Evolutionary conservation across 2,888 invertebrate genomes (phyloP).

Genomic region (Rhagonycha lutea): DNA sequence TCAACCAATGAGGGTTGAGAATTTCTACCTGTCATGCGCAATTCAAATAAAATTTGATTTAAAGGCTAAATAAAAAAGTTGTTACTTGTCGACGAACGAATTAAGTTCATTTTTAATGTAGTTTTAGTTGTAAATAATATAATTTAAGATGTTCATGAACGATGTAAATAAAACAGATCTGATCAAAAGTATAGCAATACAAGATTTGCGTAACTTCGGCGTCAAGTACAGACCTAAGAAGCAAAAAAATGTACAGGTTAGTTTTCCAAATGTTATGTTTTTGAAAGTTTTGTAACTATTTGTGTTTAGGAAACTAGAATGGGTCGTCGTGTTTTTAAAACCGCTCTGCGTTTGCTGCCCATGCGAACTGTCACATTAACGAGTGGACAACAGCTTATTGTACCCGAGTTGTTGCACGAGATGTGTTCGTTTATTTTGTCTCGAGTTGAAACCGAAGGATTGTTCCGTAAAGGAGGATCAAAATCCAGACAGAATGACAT

Average conservation of each 20-base stretch:
- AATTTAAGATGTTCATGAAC: slow-evolving; percentile 58
- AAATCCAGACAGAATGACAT: slow-evolving; percentile 81
- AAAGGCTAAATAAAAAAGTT: background rate
- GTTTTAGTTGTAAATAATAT: background rate
- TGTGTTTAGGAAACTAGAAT: slow-evolving; percentile 40
- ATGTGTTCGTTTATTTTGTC: slow-evolving; percentile 71
- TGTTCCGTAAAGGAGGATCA: slow-evolving; percentile 89
- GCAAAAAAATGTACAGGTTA: slow-evolving; percentile 59
- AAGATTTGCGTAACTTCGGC: slow-evolving; percentile 70
- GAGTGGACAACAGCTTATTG: slow-evolving; percentile 70
- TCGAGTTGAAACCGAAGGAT: slow-evolving; percentile 76
- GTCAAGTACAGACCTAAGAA: slow-evolving; percentile 75
- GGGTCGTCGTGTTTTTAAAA: slow-evolving; percentile 59
- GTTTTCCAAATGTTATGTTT: background rate
- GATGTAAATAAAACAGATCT: slow-evolving; percentile 61
- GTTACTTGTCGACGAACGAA: background rate
- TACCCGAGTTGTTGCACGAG: slow-evolving; percentile 75
- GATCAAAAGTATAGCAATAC: slow-evolving; percentile 62
- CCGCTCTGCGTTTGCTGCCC: slow-evolving; percentile 58
- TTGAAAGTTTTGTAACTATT: slow-evolving; percentile 10
- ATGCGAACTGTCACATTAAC: slow-evolving; percentile 63
- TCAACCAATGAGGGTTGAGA: background rate
- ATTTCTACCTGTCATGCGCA: background rate
- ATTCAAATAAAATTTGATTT: background rate
- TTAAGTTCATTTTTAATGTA: background rate